These are phyloP conservation scores for Lutjanus erythropterus DNA, from an alignment of 2,113 vertebrate species.

Conservation along the genomic window DNA sequence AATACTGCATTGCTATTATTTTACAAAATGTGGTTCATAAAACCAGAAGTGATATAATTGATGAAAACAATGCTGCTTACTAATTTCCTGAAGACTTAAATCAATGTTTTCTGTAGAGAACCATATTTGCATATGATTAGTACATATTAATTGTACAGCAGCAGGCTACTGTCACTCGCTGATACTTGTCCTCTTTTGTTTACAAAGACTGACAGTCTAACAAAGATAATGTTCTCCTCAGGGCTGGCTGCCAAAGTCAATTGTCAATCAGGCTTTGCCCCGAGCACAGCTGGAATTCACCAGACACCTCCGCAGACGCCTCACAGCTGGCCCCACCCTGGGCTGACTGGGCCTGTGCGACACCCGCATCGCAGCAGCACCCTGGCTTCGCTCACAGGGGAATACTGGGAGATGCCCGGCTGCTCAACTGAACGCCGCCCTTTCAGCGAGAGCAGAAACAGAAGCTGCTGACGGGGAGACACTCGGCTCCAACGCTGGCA, in stretches of 20 bases:
- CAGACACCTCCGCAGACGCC: conserved; percentile 77
- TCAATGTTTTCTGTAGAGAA: not conserved
- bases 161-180: not conserved
- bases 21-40: no score
- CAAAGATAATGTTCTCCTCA: conserved; percentile 48
- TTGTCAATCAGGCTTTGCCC: conserved; percentile 83
- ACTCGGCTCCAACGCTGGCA: not conserved
- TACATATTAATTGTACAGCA: not conserved
- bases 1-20: not conserved
- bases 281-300: conserved; percentile 86
- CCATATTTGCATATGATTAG: not conserved
- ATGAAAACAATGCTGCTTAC: not conserved
- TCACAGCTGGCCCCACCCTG: conserved; percentile 48
- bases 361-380: conserved; percentile 5
- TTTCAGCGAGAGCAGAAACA: conserved; percentile 6
- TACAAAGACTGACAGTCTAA: conserved; percentile 7
- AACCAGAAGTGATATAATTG: not conserved
- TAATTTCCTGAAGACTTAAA: not conserved
- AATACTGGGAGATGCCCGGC: not conserved
- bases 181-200: not conserved
- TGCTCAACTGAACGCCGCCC: not conserved
- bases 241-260: conserved; percentile 87
- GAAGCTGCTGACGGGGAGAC: conserved; percentile 1
- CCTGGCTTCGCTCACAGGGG: conserved; percentile 19
- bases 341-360: conserved; percentile 37